These are phyloP conservation scores for Chaunax sp. DNA, from an alignment of 2,797 vertebrate species.

Conservation along the genomic window DNA sequence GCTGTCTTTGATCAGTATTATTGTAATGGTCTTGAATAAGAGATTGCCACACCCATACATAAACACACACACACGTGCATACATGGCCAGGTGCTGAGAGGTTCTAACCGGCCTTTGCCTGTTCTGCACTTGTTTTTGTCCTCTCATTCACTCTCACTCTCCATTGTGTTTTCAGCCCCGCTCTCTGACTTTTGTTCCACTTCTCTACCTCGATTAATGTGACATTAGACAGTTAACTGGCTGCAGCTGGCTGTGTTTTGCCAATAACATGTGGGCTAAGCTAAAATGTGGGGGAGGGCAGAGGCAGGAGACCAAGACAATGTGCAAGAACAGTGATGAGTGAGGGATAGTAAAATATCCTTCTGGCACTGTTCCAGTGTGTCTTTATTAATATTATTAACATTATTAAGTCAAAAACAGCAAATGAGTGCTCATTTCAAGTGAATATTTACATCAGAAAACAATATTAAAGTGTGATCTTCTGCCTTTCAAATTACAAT, in stretches of 20 bases:
- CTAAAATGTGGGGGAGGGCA: conserved; percentile 49
- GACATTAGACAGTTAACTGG: conserved; percentile 81
- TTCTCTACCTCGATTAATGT: conserved; percentile 68
- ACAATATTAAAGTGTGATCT: background rate
- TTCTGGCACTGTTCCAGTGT: conserved; percentile 48
- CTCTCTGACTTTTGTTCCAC: conserved; percentile 51
- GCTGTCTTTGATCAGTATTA: conserved; percentile 32
- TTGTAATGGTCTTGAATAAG: conserved; percentile 28
- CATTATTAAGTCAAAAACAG: conserved; percentile 57
- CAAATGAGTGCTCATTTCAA: conserved; percentile 19
- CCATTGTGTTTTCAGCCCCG: conserved; percentile 29
- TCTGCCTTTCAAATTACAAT: conserved; percentile 15
- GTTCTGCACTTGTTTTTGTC: conserved; percentile 41
- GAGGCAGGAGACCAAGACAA: conserved; percentile 48
- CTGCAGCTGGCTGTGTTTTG: conserved; percentile 81
- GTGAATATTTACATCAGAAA: conserved; percentile 25
- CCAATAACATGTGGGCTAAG: conserved; percentile 76
- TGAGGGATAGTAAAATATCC: conserved; percentile 49
- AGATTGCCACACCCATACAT: background rate
- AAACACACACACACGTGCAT: conserved; percentile 12
- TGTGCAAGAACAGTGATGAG: conserved; percentile 46
- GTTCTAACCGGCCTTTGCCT: conserved; percentile 40
- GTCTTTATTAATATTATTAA: conserved; percentile 55
- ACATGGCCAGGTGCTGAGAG: conserved; percentile 7
- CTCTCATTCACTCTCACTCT: conserved; percentile 50